Conservation (phyloP, 2,797 vertebrate genomes). For the Tenualosa thibaudeaui region DNA sequence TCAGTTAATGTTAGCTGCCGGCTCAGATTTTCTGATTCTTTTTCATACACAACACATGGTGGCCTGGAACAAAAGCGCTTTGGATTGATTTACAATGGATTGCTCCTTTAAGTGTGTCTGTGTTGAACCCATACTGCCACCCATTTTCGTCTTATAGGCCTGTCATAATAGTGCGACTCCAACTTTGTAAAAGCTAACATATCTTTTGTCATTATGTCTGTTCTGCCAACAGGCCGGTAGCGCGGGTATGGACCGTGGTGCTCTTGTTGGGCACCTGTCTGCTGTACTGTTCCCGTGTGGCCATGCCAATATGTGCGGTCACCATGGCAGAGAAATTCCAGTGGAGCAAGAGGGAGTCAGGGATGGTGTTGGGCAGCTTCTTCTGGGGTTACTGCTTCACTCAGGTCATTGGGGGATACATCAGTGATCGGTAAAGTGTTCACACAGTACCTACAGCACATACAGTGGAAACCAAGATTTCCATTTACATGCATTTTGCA, state of each 20-base stretch:
- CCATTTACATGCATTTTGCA: not conserved
- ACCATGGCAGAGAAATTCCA: slow-evolving; percentile 77
- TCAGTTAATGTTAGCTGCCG: too few species aligned
- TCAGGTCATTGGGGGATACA: slow-evolving; percentile 85
- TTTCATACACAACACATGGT: too few species aligned
- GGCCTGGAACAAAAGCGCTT: too few species aligned
- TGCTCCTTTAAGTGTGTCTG: too few species aligned
- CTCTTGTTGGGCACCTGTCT: slow-evolving; percentile 86
- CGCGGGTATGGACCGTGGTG: slow-evolving; percentile 74
- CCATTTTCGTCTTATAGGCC: too few species aligned
- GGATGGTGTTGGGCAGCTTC: slow-evolving; percentile 85
- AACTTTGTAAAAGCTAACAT: too few species aligned
- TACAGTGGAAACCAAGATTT: too few species aligned
- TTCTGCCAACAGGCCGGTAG: slow-evolving; percentile 65
- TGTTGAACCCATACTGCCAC: too few species aligned
- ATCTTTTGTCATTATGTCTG: not conserved
- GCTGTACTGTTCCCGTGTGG: slow-evolving; percentile 83
- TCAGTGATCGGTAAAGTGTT: slow-evolving; percentile 76
- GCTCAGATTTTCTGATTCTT: too few species aligned
- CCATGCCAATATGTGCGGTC: slow-evolving; percentile 80
- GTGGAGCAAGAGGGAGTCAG: slow-evolving; percentile 88
- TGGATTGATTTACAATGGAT: too few species aligned
- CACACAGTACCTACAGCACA: too few species aligned
- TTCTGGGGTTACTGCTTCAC: slow-evolving; percentile 95
- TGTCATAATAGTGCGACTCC: too few species aligned